phyloP scores from a whole-genome alignment of 2,113 vertebrate genomes.

The Hippolais icterina region DNA sequence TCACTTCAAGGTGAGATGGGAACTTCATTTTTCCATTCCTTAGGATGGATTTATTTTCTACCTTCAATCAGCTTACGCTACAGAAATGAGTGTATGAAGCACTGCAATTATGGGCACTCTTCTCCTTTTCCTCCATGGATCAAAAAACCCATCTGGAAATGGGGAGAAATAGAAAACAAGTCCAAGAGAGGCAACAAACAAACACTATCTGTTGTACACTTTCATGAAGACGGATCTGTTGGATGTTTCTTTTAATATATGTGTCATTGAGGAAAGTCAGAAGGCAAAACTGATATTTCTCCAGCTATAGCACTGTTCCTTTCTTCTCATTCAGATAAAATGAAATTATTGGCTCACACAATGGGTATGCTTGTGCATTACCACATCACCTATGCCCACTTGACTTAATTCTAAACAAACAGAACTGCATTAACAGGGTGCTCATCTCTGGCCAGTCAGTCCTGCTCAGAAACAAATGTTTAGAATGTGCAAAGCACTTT shows the following conservation, averaged over 20 bases:
- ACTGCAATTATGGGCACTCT: background rate
- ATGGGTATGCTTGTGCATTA: background rate
- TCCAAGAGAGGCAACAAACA: background rate
- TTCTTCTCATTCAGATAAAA: background rate
- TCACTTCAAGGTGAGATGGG: background rate
- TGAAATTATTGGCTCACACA: fast-evolving
- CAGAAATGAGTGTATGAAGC: background rate
- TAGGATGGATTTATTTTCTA: background rate
- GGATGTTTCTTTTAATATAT: background rate
- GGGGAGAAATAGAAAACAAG: background rate
- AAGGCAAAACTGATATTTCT: background rate
- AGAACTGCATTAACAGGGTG: background rate
- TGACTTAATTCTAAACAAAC: background rate
- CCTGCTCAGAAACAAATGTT: background rate
- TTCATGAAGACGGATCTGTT: background rate
- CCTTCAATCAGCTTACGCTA: background rate
- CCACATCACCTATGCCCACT: background rate
- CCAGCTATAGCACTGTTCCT: background rate
- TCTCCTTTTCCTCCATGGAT: background rate
- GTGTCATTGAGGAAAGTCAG: background rate
- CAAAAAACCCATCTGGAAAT: background rate
- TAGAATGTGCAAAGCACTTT: background rate
- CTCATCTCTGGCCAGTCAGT: background rate
- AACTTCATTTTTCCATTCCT: background rate
- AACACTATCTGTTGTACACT: background rate